Base-by-base conservation (phyloP, 1,140 invertebrate genomes). In the Ostrea edulis region DNA sequence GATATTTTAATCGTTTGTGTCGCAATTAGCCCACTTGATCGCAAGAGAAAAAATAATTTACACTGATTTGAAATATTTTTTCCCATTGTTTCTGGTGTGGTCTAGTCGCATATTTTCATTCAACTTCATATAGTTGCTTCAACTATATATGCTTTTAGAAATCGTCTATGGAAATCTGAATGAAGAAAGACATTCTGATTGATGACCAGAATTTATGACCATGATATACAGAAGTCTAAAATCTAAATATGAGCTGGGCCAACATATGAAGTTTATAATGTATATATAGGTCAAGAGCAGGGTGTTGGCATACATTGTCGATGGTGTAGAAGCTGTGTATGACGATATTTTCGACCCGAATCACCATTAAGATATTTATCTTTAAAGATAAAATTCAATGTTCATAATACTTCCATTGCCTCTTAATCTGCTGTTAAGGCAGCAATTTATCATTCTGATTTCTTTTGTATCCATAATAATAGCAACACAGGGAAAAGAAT, bases 371-470 rank as follows among this genome's bases (percentile, higher is more conserved):
- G 68, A 77, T 77, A 14, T 25, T 14, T 77, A 77, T 77, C 68
- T 29, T 44, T 35, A 4, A 11, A 25, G 68, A 12, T 14, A 62
- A 77, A 77, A 77, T 77, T 77, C 25, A 77, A 77, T 77, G 25
- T 77, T 25, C 14, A 77, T 77, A 29, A 77, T 77, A 25, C 29
- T 77, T 22, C 25, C 25, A 29, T 77, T 77, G 25, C 68, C 68
- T 25, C 68, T 12, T 77, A 77, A 77, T 77, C 68, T 77, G 25
- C 22, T 77, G 68, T 77, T 77, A 77, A 77, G 68, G 29, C 68
- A 77, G 68, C 68, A 77, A 77, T 77, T 77, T 77, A 77, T 77
- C 68, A 77, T 77, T 77, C 29, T 77, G 12, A 77, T 77, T 77
- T 77, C 29, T 77, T 77, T 29, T 77, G 35, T 77, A 77, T 77